Conservation (phyloP, 2,888 invertebrate species). For the Arrhopalites spinosus region DNA sequence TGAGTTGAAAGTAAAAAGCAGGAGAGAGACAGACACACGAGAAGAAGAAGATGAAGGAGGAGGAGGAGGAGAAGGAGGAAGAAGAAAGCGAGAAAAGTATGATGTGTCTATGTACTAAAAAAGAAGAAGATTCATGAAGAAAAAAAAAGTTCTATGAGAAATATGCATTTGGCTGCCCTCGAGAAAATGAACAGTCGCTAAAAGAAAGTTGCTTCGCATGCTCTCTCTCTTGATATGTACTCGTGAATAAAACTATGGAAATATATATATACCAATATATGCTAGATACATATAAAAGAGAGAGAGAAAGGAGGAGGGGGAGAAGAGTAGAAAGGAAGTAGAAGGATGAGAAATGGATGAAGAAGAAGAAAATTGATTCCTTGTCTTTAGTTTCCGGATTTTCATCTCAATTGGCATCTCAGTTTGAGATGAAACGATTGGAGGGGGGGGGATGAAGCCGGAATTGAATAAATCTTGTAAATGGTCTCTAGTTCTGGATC, state of each 20-base stretch:
- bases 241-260: too few species aligned
- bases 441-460: slow-evolving; percentile 5
- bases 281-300: too few species aligned
- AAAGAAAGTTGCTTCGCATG: not conserved
- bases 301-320: not conserved
- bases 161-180: not conserved
- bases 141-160: not conserved
- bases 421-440: slow-evolving; percentile 9
- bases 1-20: too few species aligned
- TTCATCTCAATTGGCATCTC: slow-evolving; percentile 13
- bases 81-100: too few species aligned
- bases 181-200: slow-evolving; percentile 6
- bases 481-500: slow-evolving; percentile 8
- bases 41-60: too few species aligned
- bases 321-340: not conserved
- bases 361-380: slow-evolving; percentile 39
- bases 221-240: too few species aligned
- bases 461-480: slow-evolving; percentile 19
- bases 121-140: not conserved
- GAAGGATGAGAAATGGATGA: slow-evolving; percentile 2
- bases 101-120: not conserved
- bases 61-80: too few species aligned
- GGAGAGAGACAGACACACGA: too few species aligned
- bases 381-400: slow-evolving; percentile 30
- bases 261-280: too few species aligned